Conservation (phyloP, 2,797 vertebrate genomes). For the Leptodactylus fallax region DNA sequence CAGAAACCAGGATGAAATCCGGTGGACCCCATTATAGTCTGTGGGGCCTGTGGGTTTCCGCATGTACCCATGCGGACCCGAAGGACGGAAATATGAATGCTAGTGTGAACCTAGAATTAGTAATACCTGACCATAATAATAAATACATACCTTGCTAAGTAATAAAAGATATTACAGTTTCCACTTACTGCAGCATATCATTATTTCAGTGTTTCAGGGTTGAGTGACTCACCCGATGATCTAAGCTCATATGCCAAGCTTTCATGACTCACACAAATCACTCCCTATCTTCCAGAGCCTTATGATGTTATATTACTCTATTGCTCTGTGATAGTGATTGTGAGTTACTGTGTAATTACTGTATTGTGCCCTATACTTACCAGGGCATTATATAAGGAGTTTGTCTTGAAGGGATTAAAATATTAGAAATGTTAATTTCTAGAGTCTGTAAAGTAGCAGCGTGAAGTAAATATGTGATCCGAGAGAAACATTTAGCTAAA, state of each 20-base stretch:
- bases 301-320: background rate
- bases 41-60: too few species aligned
- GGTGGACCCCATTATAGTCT: too few species aligned
- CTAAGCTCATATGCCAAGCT: background rate
- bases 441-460: background rate
- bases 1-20: too few species aligned
- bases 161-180: conserved; percentile 8
- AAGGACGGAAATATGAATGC: too few species aligned
- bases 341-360: background rate
- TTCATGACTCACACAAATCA: background rate
- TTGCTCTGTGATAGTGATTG: background rate
- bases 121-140: background rate
- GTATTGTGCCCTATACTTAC: background rate
- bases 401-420: background rate
- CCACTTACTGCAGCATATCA: background rate
- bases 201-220: conserved; percentile 4
- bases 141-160: background rate
- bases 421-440: background rate
- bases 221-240: conserved; percentile 36
- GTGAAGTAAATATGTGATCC: background rate
- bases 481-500: background rate
- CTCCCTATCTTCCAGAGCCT: background rate
- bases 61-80: too few species aligned
- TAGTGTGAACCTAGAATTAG: too few species aligned
- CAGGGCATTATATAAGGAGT: background rate